Evolutionary conservation across 2,888 invertebrate species (phyloP).

Genomic region (Drosophila sordidapex): DNA sequence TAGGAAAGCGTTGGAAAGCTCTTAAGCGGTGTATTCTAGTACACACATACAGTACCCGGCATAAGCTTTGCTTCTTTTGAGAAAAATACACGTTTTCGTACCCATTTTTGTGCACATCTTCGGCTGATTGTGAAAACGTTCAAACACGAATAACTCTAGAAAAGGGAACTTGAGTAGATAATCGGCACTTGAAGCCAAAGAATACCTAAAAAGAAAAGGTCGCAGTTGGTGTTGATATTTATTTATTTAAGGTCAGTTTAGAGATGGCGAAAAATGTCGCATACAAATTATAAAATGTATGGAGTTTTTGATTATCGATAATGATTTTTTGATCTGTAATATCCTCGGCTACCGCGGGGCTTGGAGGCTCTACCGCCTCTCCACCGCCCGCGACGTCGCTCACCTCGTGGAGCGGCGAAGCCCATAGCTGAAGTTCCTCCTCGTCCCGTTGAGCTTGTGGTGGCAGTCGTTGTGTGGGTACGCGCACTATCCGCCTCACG

Average conservation of each 20-base stretch:
- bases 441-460: too few relatives aligned
- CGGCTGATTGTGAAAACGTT: background rate
- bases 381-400: too few relatives aligned
- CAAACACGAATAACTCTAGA: background rate
- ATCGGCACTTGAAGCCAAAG: background rate
- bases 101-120: background rate
- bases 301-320: too few relatives aligned
- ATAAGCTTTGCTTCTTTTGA: too few relatives aligned
- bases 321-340: too few relatives aligned
- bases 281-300: background rate
- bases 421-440: too few relatives aligned
- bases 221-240: background rate
- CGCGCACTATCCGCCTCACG: too few relatives aligned
- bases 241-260: background rate
- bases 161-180: background rate
- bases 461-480: too few relatives aligned
- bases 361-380: too few relatives aligned
- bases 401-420: too few relatives aligned
- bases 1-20: background rate
- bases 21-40: background rate
- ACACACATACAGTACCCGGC: background rate
- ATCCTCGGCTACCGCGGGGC: too few relatives aligned
- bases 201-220: background rate
- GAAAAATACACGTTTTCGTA: background rate
- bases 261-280: background rate